Percentiles rank a stretch among this genome's conserved stretches.
Evolutionary conservation across 2,113 vertebrate species (phyloP).

Genomic region (Tetrax tetrax): DNA sequence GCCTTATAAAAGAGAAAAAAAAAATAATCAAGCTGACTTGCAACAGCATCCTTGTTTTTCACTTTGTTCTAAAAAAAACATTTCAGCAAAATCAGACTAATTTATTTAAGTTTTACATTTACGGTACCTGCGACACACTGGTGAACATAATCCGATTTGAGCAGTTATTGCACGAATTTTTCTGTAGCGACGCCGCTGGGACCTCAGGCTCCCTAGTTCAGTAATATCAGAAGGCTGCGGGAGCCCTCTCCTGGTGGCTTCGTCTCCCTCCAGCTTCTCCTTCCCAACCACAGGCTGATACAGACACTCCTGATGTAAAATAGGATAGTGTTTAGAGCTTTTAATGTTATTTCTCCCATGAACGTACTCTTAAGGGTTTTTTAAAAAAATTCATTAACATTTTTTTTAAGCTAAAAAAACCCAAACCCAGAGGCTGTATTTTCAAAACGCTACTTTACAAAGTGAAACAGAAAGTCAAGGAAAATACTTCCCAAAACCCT

Average conservation of each 20-base stretch:
- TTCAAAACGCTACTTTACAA: not conserved
- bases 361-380: not conserved
- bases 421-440: not conserved
- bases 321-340: not conserved
- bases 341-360: not conserved
- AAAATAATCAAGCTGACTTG: not conserved
- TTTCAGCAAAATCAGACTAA: not conserved
- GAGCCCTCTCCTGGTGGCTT: conserved; percentile 56
- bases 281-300: not conserved
- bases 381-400: not conserved
- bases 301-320: not conserved
- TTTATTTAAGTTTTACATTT: not conserved
- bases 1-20: not conserved
- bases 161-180: not conserved
- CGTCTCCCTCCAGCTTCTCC: not conserved
- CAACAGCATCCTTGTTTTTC: not conserved
- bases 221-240: not conserved
- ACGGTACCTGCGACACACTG: not conserved
- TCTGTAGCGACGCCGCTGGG: not conserved
- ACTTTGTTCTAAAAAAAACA: not conserved
- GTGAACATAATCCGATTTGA: not conserved
- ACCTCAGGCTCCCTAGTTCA: not conserved
- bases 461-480: not conserved
- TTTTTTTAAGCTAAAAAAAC: not conserved
- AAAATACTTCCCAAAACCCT: not conserved